A percentile compares a stretch with the other conserved stretches of the same genome.
These are phyloP conservation scores for Tenualosa thibaudeaui DNA, from an alignment of 2,797 vertebrate genomes.

Conservation along the genomic window DNA sequence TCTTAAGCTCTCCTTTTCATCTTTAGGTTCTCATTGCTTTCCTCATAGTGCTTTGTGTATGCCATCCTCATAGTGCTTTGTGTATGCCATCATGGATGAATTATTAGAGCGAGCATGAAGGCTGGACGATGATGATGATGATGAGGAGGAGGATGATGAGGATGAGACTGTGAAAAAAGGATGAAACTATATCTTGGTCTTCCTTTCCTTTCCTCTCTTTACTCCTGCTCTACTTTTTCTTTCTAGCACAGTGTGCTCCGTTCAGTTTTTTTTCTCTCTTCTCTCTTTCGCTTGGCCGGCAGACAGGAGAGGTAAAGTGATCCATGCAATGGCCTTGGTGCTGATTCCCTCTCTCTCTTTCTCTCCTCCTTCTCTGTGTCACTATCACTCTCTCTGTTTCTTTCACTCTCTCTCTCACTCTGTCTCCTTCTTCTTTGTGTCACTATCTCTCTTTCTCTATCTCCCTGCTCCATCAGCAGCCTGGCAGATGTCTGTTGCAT, in stretches of 20 bases:
- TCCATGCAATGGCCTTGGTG: not conserved
- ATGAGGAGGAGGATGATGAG: not conserved
- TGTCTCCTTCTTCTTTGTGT: too few species aligned
- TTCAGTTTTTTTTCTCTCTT: not conserved
- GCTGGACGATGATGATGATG: not conserved
- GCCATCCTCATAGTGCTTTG: not conserved
- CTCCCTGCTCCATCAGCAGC: not conserved
- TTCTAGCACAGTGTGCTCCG: not conserved
- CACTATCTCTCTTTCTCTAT: not conserved
- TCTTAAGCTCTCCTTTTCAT: not conserved
- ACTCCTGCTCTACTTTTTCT: not conserved
- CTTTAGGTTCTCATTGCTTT: too few species aligned
- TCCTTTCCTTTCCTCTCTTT: not conserved
- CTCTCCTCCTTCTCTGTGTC: not conserved
- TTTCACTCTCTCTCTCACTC: not conserved
- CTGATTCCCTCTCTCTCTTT: not conserved
- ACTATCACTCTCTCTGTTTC: not conserved
- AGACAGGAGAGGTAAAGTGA: not conserved
- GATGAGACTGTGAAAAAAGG: not conserved
- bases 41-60: not conserved
- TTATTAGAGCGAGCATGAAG: not conserved
- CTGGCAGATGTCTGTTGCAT: slow-evolving; percentile 17
- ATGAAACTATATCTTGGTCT: not conserved
- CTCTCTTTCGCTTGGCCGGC: not conserved
- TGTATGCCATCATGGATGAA: not conserved